phyloP scores from a whole-genome alignment of 2,113 vertebrate species.

The Oreochromis spilurus region DNA sequence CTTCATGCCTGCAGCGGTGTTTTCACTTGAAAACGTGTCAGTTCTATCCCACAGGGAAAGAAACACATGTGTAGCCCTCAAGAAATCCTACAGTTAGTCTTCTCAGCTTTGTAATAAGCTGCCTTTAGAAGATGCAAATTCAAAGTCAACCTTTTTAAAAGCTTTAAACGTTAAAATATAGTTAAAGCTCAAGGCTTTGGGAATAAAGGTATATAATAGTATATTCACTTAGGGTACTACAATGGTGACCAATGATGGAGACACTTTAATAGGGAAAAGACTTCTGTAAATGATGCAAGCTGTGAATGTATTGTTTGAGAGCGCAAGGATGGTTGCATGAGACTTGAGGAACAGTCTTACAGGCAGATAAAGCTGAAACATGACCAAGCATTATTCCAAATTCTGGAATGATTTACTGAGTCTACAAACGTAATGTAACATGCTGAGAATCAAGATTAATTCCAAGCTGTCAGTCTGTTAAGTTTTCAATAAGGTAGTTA shows the following conservation, averaged over 20 bases:
- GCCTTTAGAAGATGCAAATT: background rate
- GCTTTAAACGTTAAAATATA: background rate
- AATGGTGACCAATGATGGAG: background rate
- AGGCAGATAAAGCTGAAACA: background rate
- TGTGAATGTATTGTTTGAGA: background rate
- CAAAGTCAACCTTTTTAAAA: background rate
- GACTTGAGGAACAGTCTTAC: background rate
- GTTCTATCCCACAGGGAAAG: background rate
- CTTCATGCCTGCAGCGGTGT: slow-evolving; percentile 6
- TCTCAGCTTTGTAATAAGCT: background rate
- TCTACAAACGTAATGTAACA: background rate
- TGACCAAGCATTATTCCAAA: background rate
- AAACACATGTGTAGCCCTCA: background rate
- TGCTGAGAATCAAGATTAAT: background rate
- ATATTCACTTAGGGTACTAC: background rate
- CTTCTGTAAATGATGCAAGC: background rate
- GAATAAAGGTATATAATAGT: background rate
- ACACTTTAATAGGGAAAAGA: background rate
- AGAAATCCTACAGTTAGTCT: background rate
- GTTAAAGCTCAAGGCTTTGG: background rate
- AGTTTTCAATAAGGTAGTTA: background rate
- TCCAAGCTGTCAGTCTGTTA: background rate
- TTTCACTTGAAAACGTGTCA: background rate
- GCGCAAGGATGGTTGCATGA: background rate
- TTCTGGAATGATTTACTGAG: background rate